Evolutionary conservation across 1,140 invertebrate species (phyloP).

Genomic region (Elymnias hypermnestra): DNA sequence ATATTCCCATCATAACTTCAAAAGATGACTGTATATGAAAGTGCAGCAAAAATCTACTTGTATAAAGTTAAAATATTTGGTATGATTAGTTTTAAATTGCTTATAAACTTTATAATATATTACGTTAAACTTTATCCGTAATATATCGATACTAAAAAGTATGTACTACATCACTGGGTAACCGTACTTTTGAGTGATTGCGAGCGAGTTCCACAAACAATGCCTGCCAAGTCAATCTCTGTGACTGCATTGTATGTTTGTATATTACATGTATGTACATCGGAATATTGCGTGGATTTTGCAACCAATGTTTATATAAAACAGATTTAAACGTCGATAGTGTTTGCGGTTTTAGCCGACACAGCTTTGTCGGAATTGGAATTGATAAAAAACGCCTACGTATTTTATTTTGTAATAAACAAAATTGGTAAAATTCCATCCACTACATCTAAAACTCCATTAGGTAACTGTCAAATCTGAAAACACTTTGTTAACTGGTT

Average conservation of each 20-base stretch:
- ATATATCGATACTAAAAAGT: too few relatives aligned
- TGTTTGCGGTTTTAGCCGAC: conserved; percentile 27
- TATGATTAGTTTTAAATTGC: too few relatives aligned
- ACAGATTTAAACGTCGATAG: conserved; percentile 35
- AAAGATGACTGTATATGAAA: too few relatives aligned
- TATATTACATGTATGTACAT: conserved; percentile 22
- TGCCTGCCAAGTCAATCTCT: conserved; percentile 58
- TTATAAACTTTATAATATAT: too few relatives aligned
- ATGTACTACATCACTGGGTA: conserved; percentile 36
- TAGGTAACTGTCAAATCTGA: too few relatives aligned
- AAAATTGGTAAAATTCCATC: neutral
- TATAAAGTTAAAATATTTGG: too few relatives aligned
- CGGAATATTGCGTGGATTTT: conserved; percentile 34
- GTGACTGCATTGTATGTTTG: conserved; percentile 34
- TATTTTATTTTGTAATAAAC: conserved; percentile 1
- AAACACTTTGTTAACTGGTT: too few relatives aligned
- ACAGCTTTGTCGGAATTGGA: conserved; percentile 19
- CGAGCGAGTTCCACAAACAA: conserved; percentile 62
- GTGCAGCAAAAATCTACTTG: too few relatives aligned
- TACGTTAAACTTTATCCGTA: too few relatives aligned
- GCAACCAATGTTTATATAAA: conserved; percentile 40
- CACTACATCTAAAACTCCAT: too few relatives aligned
- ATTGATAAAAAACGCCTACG: conserved; percentile 9
- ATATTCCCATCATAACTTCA: too few relatives aligned
- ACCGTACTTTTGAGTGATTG: conserved; percentile 70